Evolutionary conservation across 2,888 invertebrate species (phyloP).

Genomic region (Auanema freiburgensis): DNA sequence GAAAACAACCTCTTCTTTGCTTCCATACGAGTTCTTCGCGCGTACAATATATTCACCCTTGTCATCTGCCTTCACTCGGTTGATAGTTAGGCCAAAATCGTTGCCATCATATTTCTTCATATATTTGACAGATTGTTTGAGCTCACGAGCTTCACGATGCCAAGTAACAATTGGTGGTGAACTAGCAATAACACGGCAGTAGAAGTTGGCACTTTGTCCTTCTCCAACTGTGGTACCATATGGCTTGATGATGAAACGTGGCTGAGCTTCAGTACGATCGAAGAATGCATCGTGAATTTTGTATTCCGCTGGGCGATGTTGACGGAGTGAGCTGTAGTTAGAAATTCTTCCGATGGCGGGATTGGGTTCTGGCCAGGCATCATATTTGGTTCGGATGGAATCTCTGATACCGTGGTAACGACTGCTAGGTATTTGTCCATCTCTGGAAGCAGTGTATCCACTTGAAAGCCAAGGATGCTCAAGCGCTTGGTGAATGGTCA

Average conservation of each 20-base stretch:
- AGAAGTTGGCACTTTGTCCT: constrained; percentile 94
- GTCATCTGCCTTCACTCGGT: constrained; percentile 83
- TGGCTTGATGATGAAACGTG: constrained; percentile 94
- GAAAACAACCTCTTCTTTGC: constrained; percentile 92
- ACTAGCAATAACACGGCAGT: constrained; percentile 88
- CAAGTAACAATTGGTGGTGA: constrained; percentile 93
- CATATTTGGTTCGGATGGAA: constrained; percentile 76
- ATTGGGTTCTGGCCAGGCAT: constrained; percentile 73
- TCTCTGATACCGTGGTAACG: constrained; percentile 86
- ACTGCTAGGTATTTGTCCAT: constrained; percentile 78
- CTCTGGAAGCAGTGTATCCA: constrained; percentile 34
- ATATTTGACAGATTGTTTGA: constrained; percentile 94
- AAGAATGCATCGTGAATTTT: constrained; percentile 81
- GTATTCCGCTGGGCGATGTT: constrained; percentile 92
- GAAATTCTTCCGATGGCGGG: constrained; percentile 94
- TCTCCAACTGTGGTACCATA: constrained; percentile 78
- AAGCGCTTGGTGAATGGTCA: constrained; percentile 97
- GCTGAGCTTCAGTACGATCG: constrained; percentile 80
- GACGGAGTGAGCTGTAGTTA: constrained; percentile 93
- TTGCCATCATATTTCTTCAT: constrained; percentile 97
- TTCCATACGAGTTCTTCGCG: constrained; percentile 94
- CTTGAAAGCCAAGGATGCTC: constrained; percentile 89
- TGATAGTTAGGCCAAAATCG: constrained; percentile 95
- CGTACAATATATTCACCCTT: constrained; percentile 69
- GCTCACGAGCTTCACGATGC: constrained; percentile 88